Conservation (phyloP, 2,113 vertebrate genomes). For the Chionomys nivalis region DNA sequence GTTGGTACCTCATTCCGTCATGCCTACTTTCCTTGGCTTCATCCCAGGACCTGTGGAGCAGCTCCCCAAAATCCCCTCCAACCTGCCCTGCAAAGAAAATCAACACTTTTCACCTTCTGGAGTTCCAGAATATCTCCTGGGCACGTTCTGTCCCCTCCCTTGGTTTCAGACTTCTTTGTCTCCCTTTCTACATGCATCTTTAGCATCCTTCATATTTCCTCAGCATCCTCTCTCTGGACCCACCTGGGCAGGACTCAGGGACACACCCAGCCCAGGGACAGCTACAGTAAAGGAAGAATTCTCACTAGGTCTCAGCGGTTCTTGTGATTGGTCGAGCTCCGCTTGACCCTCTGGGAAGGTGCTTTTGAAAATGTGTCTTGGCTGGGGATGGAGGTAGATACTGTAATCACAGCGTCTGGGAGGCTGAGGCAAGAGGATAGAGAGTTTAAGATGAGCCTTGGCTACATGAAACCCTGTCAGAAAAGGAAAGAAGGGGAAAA, state of each 20-base stretch:
- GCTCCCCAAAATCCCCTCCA: not conserved
- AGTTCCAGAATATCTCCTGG: not conserved
- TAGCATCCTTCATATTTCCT: not conserved
- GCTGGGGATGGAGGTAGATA: too few relatives aligned
- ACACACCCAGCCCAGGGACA: not conserved
- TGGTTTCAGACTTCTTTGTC: not conserved
- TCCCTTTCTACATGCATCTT: not conserved
- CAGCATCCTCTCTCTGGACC: not conserved
- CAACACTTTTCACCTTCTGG: not conserved
- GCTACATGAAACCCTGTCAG: not conserved
- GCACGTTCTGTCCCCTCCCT: not conserved
- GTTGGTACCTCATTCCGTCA: not conserved
- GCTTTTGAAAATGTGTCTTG: not conserved
- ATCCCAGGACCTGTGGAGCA: not conserved
- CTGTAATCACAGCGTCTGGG: not conserved
- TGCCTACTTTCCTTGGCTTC: not conserved
- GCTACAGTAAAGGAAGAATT: not conserved
- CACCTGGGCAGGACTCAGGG: not conserved
- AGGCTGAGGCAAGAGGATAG: not conserved
- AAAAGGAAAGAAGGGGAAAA: not conserved
- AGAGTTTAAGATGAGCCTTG: not conserved
- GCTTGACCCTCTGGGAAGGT: not conserved
- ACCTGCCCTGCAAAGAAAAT: not conserved
- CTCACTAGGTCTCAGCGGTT: not conserved
- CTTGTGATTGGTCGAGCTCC: not conserved